Conservation (phyloP, 2,797 vertebrate genomes). For the Euphonia xanthogaster region DNA sequence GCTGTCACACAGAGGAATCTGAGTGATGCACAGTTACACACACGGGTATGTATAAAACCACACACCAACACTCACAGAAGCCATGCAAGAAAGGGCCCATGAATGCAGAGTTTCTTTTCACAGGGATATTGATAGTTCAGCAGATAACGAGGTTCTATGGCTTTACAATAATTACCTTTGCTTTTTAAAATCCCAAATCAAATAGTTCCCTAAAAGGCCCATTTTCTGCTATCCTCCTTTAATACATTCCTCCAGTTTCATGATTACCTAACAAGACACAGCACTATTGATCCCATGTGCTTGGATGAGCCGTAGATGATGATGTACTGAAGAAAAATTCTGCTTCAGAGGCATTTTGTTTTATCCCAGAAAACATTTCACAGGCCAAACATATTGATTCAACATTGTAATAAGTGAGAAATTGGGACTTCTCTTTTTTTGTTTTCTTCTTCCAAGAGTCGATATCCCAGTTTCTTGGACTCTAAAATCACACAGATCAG, state of each 20-base stretch:
- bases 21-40: neutral
- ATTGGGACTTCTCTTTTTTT: neutral
- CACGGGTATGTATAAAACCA: neutral
- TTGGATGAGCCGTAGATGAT: conserved; percentile 25
- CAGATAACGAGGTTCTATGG: neutral
- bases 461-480: neutral
- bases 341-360: neutral
- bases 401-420: neutral
- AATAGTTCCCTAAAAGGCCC: neutral
- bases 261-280: conserved; percentile 13
- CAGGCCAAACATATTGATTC: conserved; percentile 4
- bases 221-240: neutral
- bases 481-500: neutral
- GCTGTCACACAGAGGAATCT: neutral
- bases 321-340: neutral
- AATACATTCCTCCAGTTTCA: neutral
- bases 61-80: neutral
- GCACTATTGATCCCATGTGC: conserved; percentile 20
- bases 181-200: neutral
- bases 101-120: neutral
- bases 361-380: conserved; percentile 13
- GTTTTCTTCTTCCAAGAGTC: neutral
- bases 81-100: neutral
- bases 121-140: neutral
- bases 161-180: neutral